Evolutionary conservation across 2,888 invertebrate genomes (phyloP).

Genomic region (Anticlea derivata): DNA sequence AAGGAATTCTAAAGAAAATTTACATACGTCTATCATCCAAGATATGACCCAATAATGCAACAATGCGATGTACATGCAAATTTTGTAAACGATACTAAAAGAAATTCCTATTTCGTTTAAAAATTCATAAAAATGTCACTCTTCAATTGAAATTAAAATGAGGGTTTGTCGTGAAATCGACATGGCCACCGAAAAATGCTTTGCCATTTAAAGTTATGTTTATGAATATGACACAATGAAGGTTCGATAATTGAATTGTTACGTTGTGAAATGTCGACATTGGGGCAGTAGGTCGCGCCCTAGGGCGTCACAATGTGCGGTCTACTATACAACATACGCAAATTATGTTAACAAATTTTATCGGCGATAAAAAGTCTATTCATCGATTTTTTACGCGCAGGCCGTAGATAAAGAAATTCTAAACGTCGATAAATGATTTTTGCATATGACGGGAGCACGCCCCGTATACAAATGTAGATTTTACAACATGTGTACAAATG

Average conservation of each 20-base stretch:
- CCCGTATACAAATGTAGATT: slow-evolving; percentile 61
- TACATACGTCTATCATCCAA: slow-evolving; percentile 77
- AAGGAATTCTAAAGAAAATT: slow-evolving; percentile 62
- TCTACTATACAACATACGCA: slow-evolving; percentile 77
- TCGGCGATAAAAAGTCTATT: slow-evolving; percentile 75
- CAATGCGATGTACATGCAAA: slow-evolving; percentile 68
- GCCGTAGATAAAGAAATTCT: slow-evolving; percentile 70
- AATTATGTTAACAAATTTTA: slow-evolving; percentile 80
- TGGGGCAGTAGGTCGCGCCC: slow-evolving; percentile 80
- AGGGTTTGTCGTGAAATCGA: slow-evolving; percentile 58
- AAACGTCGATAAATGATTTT: slow-evolving; percentile 80
- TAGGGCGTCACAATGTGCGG: slow-evolving; percentile 65
- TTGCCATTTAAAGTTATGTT: slow-evolving; percentile 61
- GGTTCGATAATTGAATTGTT: slow-evolving; percentile 72
- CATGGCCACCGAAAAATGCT: slow-evolving; percentile 66
- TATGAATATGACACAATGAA: slow-evolving; percentile 64
- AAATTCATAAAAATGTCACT: slow-evolving; percentile 52
- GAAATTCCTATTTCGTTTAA: slow-evolving; percentile 36
- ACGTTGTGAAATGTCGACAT: slow-evolving; percentile 60
- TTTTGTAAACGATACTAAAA: slow-evolving; percentile 68
- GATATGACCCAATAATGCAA: slow-evolving; percentile 73
- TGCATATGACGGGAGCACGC: slow-evolving; percentile 69
- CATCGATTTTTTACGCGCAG: slow-evolving; percentile 69
- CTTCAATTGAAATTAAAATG: slow-evolving; percentile 69
- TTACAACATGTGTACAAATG: slow-evolving; percentile 67